Evolutionary conservation across 2,113 vertebrate species (phyloP).

Genomic region (Sula dactylatra): DNA sequence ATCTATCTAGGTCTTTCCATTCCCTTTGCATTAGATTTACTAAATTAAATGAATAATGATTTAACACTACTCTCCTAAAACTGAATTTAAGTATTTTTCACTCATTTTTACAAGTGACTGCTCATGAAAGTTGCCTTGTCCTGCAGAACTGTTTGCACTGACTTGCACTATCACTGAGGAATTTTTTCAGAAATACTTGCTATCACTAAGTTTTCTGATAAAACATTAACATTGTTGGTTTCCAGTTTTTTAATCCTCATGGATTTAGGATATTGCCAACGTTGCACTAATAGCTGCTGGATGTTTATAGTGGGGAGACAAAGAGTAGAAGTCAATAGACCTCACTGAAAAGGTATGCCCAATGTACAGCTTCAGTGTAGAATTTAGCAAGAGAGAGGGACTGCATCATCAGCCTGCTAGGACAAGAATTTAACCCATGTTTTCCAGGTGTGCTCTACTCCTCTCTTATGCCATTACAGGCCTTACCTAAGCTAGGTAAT

Average conservation of each 20-base stretch:
- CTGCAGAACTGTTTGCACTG: background rate
- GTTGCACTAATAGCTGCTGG: background rate
- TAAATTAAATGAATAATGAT: background rate
- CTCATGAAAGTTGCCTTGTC: background rate
- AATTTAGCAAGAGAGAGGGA: background rate
- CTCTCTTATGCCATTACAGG: background rate
- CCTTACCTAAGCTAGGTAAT: background rate
- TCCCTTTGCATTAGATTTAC: background rate
- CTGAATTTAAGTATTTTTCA: background rate
- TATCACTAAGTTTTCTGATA: background rate
- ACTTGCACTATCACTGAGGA: background rate
- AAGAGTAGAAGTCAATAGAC: background rate
- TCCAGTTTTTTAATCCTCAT: background rate
- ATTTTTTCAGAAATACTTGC: conserved; percentile 6
- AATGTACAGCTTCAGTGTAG: background rate
- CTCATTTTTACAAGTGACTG: background rate
- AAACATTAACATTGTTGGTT: background rate
- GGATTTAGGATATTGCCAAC: background rate
- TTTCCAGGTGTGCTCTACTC: background rate
- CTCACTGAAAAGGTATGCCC: background rate
- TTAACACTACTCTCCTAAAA: background rate
- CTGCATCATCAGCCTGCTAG: background rate
- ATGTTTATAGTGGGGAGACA: background rate
- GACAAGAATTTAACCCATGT: background rate
- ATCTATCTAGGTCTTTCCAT: background rate